Conservation (phyloP, 2,888 invertebrate genomes). For the Pterostichus niger region DNA sequence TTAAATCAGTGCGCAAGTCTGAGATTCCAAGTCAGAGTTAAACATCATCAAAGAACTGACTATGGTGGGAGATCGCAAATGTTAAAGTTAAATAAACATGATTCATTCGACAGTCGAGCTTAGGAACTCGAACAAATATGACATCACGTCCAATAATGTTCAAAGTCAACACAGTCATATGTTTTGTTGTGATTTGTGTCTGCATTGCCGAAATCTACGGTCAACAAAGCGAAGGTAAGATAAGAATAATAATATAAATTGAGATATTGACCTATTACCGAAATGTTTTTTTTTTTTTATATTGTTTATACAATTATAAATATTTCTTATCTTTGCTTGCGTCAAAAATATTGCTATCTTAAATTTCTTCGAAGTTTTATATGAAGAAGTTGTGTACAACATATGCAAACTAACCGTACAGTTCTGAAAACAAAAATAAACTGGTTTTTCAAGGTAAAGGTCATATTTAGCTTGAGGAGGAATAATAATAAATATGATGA, state of each 20-base stretch:
- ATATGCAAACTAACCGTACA: neutral
- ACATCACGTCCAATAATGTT: neutral
- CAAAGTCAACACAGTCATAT: neutral
- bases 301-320: too few species aligned
- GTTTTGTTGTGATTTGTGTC: neutral
- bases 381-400: neutral
- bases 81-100: too few species aligned
- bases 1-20: too few species aligned
- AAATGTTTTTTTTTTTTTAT: too few species aligned
- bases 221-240: constrained; percentile 3
- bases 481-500: neutral
- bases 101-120: neutral
- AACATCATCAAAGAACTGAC: too few species aligned
- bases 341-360: too few species aligned
- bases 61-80: too few species aligned
- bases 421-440: neutral
- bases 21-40: too few species aligned
- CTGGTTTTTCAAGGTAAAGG: constrained; percentile 20
- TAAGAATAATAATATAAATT: neutral
- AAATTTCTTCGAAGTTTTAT: neutral
- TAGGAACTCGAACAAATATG: neutral
- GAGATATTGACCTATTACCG: too few species aligned
- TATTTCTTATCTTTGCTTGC: too few species aligned
- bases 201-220: neutral
- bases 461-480: neutral